These are phyloP conservation scores for Microchirus variegatus DNA, from an alignment of 2,797 vertebrate genomes.

Conservation along the genomic window DNA sequence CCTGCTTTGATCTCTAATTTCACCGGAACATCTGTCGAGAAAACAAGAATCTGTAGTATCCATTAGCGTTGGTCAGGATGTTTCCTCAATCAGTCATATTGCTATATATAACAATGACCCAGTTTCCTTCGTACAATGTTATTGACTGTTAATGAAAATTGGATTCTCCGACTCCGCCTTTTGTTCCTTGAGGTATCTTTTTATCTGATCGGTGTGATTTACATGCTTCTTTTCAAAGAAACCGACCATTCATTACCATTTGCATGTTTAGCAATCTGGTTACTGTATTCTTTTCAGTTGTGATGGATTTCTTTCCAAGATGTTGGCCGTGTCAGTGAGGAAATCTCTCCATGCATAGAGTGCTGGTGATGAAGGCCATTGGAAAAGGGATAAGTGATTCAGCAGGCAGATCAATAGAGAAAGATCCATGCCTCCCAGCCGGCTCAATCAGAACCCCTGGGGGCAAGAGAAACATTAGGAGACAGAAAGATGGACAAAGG, in stretches of 20 bases:
- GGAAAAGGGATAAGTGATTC: conserved; percentile 84
- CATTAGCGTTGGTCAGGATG: conserved; percentile 16
- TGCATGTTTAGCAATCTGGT: conserved; percentile 16
- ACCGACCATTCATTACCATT: conserved; percentile 25
- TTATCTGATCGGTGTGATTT: conserved; percentile 44
- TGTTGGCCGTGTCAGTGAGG: conserved; percentile 50
- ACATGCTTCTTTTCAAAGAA: conserved; percentile 14
- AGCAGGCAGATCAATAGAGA: conserved; percentile 78
- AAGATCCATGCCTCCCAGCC: conserved; percentile 78
- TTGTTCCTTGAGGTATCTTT: conserved; percentile 32
- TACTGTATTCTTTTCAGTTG: conserved; percentile 33
- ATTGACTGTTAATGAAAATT: conserved; percentile 58
- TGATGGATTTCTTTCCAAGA: conserved; percentile 35
- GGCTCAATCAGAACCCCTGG: conserved; percentile 75
- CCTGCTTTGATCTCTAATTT: conserved; percentile 39
- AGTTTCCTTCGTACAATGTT: conserved; percentile 38
- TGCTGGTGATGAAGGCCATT: conserved; percentile 75
- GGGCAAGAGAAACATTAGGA: conserved; percentile 73
- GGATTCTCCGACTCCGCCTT: conserved; percentile 34
- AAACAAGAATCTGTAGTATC: conserved; percentile 13
- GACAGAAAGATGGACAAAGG: conserved; percentile 63
- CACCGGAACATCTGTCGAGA: conserved; percentile 25
- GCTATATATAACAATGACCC: conserved; percentile 42
- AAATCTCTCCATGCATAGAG: conserved; percentile 62
- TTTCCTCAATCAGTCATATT: conserved; percentile 22